Base-by-base conservation (phyloP, 2,888 invertebrate species). In the Coremacera marginata region DNA sequence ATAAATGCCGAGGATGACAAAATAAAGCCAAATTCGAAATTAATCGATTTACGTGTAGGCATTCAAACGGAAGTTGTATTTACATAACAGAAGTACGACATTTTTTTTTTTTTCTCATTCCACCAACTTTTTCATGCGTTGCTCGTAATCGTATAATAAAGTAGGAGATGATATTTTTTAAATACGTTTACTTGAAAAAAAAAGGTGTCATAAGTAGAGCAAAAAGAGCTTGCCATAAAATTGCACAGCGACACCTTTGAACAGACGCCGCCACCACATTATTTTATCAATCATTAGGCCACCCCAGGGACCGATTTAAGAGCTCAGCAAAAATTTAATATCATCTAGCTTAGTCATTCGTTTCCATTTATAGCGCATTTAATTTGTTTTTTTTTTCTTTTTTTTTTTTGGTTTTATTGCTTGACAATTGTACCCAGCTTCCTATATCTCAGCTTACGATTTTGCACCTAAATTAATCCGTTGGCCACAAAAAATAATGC, bases 1-100 rank as follows among this genome's bases (percentile, higher is more conserved):
- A n/a, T n/a, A n/a, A n/a, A n/a, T n/a, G n/a, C n/a, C n/a, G n/a
- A 14, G n/a, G 19, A 11, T 2, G 11, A 57, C 22, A 57, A 25
- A 57, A 19, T 25, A 57, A 57, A 57, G 25, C 57, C 57, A 57
- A 9, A 22, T 57, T 57, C 25, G 22, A 19, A 57, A 57, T 57
- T 57, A 57, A 57, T 57, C 57, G 57, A 25, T 57, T 57, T 57
- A 57, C 57, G 57, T 57, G 57, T 22, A 57, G 57, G 57, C 25
- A 25, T 57, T 57, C 14, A 57, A 57, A 57, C 57, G 57, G 22
- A 57, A 25, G 8, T 14, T 22, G 25, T 9, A 22, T n/a, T n/a
- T n/a, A n/a, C 25, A 57, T 25, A 57, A 25, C 57, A 25, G 57
- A 57, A 57, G 57, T 25, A 11, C 25, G 4, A 7, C 14, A 22